phyloP scores from a whole-genome alignment of 2,113 vertebrate species.

The Hippocampus mohnikei region DNA sequence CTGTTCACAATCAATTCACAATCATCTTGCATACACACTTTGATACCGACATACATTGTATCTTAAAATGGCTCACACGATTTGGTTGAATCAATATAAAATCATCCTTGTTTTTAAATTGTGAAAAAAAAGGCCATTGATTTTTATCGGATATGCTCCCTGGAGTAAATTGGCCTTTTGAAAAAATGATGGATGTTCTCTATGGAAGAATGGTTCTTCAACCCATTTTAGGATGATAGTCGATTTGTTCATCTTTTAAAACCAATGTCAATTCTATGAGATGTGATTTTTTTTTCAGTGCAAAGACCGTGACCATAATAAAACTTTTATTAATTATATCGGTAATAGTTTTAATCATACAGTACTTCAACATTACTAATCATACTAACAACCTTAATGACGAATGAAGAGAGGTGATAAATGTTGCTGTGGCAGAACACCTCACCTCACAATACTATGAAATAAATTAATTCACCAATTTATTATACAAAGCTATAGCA shows the following conservation, averaged over 20 bases:
- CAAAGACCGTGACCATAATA: neutral
- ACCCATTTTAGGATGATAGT: neutral
- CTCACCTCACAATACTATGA: too few relatives aligned
- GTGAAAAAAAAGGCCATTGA: constrained; percentile 6
- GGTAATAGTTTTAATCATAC: neutral
- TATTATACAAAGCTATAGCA: too few relatives aligned
- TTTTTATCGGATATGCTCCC: constrained; percentile 1
- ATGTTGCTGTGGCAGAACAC: too few relatives aligned
- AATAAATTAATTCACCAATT: too few relatives aligned
- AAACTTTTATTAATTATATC: neutral
- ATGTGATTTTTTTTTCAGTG: neutral
- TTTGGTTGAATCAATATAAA: neutral
- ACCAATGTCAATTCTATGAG: neutral
- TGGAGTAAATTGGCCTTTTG: neutral
- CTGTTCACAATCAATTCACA: neutral
- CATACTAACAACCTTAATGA: too few relatives aligned
- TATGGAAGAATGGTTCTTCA: neutral
- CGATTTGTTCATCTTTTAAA: too few relatives aligned
- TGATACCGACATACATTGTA: constrained; percentile 1
- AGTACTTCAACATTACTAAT: too few relatives aligned
- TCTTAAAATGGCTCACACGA: neutral
- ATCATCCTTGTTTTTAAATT: neutral
- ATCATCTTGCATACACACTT: neutral
- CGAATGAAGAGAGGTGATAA: too few relatives aligned
- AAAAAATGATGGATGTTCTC: neutral